Conservation (phyloP, 1,140 invertebrate genomes). For the Euura lappo region DNA sequence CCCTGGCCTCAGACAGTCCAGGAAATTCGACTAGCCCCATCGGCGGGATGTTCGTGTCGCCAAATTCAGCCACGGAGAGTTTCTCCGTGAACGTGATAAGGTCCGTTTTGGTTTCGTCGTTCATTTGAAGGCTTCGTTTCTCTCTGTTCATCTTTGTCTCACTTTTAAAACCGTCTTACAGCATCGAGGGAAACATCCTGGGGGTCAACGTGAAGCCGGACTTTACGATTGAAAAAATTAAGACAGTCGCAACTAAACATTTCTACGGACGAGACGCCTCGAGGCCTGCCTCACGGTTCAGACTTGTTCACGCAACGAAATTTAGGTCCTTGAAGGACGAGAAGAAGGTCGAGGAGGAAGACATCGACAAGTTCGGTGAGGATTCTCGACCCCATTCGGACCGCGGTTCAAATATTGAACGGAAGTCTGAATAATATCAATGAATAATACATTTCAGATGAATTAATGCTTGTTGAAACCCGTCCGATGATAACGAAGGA, state of each 20-base stretch:
- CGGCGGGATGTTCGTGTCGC: background rate
- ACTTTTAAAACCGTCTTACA: conserved; percentile 22
- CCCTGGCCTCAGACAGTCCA: conserved; percentile 37
- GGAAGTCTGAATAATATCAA: background rate
- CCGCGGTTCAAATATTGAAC: no score
- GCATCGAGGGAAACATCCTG: conserved; percentile 49
- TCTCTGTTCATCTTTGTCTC: background rate
- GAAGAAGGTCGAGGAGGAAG: conserved; percentile 43
- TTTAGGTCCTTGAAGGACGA: conserved; percentile 48
- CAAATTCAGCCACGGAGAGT: conserved; percentile 36
- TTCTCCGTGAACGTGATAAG: conserved; percentile 54
- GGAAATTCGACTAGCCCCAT: conserved; percentile 20
- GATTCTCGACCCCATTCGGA: no score
- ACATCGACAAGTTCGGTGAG: conserved; percentile 49
- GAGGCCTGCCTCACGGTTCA: conserved; percentile 41
- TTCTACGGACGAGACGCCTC: conserved; percentile 51
- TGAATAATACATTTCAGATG: conserved; percentile 43
- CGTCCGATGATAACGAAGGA: conserved; percentile 35
- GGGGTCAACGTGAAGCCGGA: conserved; percentile 44
- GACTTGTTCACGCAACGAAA: conserved; percentile 46
- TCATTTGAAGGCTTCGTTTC: background rate
- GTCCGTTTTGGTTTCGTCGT: conserved; percentile 30
- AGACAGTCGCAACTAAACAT: conserved; percentile 51
- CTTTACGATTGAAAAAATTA: conserved; percentile 52
- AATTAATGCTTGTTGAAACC: conserved; percentile 52